These are phyloP conservation scores for Byasa hedistus DNA, from an alignment of 2,888 invertebrate genomes.

Conservation along the genomic window DNA sequence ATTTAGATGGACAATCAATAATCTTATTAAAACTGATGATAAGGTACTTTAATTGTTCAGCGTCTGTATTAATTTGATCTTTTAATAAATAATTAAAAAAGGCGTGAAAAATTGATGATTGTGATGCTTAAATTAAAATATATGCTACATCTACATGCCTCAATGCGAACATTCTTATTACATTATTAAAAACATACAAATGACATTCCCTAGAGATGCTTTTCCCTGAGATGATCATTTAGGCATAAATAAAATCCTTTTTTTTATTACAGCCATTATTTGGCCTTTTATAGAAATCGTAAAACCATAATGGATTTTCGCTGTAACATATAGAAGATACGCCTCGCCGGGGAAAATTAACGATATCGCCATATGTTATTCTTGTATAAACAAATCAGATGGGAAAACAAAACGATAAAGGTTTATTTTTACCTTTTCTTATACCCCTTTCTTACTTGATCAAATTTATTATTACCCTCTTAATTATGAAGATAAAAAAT, in stretches of 20 bases:
- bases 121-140: too few relatives aligned
- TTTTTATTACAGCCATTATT: conserved; percentile 44
- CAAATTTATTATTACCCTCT: not conserved
- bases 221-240: conserved; percentile 13
- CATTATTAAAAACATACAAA: conserved; percentile 29
- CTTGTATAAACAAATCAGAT: conserved; percentile 5
- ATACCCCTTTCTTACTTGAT: not conserved
- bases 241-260: conserved; percentile 31
- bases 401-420: conserved; percentile 7
- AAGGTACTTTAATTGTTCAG: too few relatives aligned
- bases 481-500: not conserved
- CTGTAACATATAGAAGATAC: conserved; percentile 37
- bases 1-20: too few relatives aligned
- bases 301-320: conserved; percentile 51
- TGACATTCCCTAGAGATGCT: not conserved
- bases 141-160: too few relatives aligned
- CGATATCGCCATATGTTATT: conserved; percentile 18
- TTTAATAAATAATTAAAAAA: too few relatives aligned
- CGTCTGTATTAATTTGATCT: too few relatives aligned
- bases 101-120: too few relatives aligned
- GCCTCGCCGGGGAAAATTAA: conserved; percentile 25
- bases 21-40: too few relatives aligned
- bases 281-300: conserved; percentile 49
- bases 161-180: not conserved
- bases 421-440: not conserved